Evolutionary conservation across 2,888 invertebrate genomes (phyloP), one percentile per base, ranked within the genome.

Genomic region (Ischnus inquisitorius): DNA sequence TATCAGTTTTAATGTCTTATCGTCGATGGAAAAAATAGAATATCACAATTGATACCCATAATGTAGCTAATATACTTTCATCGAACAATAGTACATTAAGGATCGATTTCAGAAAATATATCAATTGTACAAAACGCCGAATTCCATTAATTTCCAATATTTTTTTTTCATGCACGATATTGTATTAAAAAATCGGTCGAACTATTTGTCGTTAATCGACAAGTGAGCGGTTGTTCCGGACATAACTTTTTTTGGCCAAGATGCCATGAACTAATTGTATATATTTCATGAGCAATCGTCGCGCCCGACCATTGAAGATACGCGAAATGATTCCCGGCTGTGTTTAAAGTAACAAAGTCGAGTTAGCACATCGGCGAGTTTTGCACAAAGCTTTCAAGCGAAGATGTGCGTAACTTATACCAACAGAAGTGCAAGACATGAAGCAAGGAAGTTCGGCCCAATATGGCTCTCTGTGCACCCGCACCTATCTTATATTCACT

Each of bases 361-460:
- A 60, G 60, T 60, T 60, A 8, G 60, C 60, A 1, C 60, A 5
- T 12, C 25, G 5, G 14, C 5, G n/a, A 60, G 60, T 14, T 60
- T 60, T 25, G 60, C 25, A 28, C 60, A 60, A 60, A 60, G 60
- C 60, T 22, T 22, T 54, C 0, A 10, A 54, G 54, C 51, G 19
- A 16, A 16, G 48, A n/a, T 48, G 16, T 34, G 8, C 34, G 6
- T n/a, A 16, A n/a, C 19, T 48, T 68, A 1, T 16, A 28, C 51
- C 12, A 12, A 19, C 34, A 19, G 39, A 34, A 51, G 16, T 34
- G 34, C 12, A 48, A 78, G 62, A 78, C 48, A 28, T n/a, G 43
- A 60, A 54, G 28, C 48, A 14, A 60, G 57, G 60, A 19, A 54
- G 25, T 78, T 62, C 60, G 43, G 60, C 57, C 68, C 68, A 77